A percentile compares a stretch with the other conserved stretches of the same genome.
Evolutionary conservation across 2,888 invertebrate species (phyloP).

Genomic region (Dendrolimus pini): DNA sequence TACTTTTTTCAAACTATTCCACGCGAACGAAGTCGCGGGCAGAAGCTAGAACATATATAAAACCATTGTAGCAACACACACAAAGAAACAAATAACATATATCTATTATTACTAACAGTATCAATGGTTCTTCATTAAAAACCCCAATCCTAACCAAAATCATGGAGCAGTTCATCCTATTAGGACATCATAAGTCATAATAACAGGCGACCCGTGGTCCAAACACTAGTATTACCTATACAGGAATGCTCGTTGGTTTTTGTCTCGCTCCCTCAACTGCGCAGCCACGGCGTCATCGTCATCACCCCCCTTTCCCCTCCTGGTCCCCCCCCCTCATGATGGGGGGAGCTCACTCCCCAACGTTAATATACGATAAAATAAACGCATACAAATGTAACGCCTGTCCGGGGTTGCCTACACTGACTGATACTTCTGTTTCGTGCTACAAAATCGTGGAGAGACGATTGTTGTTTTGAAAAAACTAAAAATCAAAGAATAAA

Average conservation of each 20-base stretch:
- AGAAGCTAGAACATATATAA: too few relatives aligned
- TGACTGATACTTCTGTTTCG: neutral
- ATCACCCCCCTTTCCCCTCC: conserved; percentile 28
- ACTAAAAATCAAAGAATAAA: too few relatives aligned
- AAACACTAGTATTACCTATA: neutral
- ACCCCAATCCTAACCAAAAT: neutral
- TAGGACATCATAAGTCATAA: neutral
- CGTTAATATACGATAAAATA: conserved; percentile 69
- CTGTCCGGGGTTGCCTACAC: conserved; percentile 6
- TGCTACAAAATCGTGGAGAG: too few relatives aligned
- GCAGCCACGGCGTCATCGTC: conserved; percentile 68
- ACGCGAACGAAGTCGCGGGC: too few relatives aligned
- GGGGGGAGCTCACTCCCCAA: conserved; percentile 26
- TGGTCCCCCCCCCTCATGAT: conserved; percentile 19
- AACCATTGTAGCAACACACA: too few relatives aligned
- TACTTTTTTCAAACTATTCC: too few relatives aligned
- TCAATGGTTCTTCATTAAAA: neutral
- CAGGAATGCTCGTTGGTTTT: neutral
- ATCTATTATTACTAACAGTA: conserved; percentile 1
- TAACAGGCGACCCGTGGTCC: neutral
- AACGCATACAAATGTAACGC: conserved; percentile 28
- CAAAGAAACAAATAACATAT: too few relatives aligned
- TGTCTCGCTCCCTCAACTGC: conserved; percentile 49
- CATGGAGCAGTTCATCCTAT: neutral
- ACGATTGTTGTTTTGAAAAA: too few relatives aligned